phyloP scores from a whole-genome alignment of 2,888 invertebrate species.

The Tolmerus cingulatus region DNA sequence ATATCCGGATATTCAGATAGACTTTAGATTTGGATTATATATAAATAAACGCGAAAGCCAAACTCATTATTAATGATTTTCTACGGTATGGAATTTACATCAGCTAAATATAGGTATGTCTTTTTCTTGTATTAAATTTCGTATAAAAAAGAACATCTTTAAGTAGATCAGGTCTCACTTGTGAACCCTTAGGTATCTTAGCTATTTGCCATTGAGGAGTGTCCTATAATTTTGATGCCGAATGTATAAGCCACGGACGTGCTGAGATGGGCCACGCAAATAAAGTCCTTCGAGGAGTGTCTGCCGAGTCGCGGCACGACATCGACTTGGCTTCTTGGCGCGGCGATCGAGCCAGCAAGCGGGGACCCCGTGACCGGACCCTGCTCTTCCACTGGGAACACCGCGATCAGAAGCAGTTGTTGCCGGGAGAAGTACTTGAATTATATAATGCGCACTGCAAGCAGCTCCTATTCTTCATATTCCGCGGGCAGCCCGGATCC shows the following conservation, averaged over 20 bases:
- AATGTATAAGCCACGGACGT: not conserved
- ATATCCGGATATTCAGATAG: too few relatives aligned
- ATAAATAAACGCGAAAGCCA: too few relatives aligned
- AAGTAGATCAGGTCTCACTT: too few relatives aligned
- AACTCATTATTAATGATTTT: too few relatives aligned
- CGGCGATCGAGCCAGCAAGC: not conserved
- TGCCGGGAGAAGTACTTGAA: conserved; percentile 8
- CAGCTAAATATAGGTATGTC: too few relatives aligned
- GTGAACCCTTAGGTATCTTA: too few relatives aligned
- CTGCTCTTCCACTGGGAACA: conserved; percentile 7
- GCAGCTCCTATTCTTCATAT: conserved; percentile 22
- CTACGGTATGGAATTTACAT: too few relatives aligned
- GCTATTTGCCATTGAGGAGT: not conserved
- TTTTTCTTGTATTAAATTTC: too few relatives aligned
- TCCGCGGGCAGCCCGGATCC: conserved; percentile 6
- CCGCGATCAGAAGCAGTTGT: conserved; percentile 23
- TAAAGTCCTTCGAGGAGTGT: conserved; percentile 16
- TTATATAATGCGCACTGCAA: conserved; percentile 20
- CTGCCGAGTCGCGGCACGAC: not conserved
- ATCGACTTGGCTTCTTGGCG: not conserved
- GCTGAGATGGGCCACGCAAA: not conserved
- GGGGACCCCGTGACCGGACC: not conserved
- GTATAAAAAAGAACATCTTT: too few relatives aligned
- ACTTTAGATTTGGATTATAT: too few relatives aligned
- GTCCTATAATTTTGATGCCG: not conserved